phyloP scores from a whole-genome alignment of 1,140 invertebrate genomes.

The Drosophila insularis region DNA sequence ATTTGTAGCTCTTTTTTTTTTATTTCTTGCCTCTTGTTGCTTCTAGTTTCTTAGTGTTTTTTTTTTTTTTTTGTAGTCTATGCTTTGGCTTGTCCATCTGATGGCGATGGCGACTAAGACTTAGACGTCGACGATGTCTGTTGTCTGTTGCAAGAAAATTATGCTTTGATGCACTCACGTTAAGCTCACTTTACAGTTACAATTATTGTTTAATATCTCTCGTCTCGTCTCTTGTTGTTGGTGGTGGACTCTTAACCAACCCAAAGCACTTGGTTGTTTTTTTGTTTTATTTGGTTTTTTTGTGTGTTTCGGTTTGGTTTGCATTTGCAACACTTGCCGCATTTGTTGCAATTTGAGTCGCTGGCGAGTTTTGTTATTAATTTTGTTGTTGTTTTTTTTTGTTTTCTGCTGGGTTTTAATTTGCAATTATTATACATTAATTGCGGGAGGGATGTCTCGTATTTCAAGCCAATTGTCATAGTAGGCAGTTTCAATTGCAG shows the following conservation, averaged over 20 bases:
- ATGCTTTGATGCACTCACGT: conserved; percentile 81
- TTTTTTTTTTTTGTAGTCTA: conserved; percentile 59
- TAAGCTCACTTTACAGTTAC: conserved; percentile 81
- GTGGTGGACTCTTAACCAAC: conserved; percentile 57
- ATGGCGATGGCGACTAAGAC: conserved; percentile 27
- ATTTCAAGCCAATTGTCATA: conserved; percentile 23
- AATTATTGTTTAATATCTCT: conserved; percentile 80
- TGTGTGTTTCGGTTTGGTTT: conserved; percentile 16
- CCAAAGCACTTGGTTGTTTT: conserved; percentile 36
- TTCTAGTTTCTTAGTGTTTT: conserved; percentile 38
- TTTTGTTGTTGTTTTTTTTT: not conserved
- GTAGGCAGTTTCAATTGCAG: conserved; percentile 26
- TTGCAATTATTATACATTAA: conserved; percentile 79
- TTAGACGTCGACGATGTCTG: conserved; percentile 16
- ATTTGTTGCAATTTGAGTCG: conserved; percentile 66
- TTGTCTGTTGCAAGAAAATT: conserved; percentile 78
- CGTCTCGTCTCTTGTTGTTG: conserved; percentile 18
- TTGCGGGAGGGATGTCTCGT: conserved; percentile 69
- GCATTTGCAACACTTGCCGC: conserved; percentile 72
- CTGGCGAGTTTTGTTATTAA: conserved; percentile 7
- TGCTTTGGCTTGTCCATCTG: conserved; percentile 49
- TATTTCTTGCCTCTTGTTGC: conserved; percentile 3
- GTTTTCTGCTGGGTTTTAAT: conserved; percentile 44
- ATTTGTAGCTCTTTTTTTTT: conserved; percentile 39
- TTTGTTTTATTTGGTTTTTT: not conserved